Conservation (phyloP, 2,113 vertebrate genomes). For the Probosciger aterrimus region DNA sequence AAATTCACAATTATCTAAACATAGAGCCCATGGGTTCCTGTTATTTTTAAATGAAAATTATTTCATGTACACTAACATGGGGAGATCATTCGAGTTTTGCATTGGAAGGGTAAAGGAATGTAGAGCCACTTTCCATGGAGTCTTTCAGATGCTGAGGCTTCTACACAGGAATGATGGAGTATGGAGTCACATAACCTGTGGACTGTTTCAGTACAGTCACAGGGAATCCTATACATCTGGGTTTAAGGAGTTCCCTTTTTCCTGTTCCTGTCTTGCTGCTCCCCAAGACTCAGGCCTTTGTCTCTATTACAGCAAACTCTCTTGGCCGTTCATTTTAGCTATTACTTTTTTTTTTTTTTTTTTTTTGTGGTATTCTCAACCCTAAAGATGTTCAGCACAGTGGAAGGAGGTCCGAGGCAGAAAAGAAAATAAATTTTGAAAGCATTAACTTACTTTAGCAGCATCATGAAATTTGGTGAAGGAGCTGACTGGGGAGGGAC, state of each 20-base stretch:
- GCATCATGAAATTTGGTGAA: neutral
- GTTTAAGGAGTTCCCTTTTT: neutral
- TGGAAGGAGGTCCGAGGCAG: neutral
- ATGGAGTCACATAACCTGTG: neutral
- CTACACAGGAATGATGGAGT: neutral
- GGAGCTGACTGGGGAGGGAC: neutral
- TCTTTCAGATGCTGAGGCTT: neutral
- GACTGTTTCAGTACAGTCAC: neutral
- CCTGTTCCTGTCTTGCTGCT: neutral
- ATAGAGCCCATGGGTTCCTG: neutral
- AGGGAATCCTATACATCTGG: neutral
- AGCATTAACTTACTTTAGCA: neutral
- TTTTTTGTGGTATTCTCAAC: neutral
- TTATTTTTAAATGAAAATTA: conserved; percentile 22
- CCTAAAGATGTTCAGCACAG: neutral
- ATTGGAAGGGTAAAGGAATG: neutral
- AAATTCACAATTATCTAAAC: neutral
- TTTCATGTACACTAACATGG: neutral
- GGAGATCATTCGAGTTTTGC: neutral
- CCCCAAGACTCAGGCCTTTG: neutral
- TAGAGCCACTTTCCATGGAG: neutral
- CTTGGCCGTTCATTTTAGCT: neutral
- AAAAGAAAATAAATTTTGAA: neutral
- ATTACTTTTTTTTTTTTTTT: neutral
- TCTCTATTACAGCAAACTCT: neutral